Base-by-base conservation (phyloP, 2,888 invertebrate species). In the Pedicia rivosa region DNA sequence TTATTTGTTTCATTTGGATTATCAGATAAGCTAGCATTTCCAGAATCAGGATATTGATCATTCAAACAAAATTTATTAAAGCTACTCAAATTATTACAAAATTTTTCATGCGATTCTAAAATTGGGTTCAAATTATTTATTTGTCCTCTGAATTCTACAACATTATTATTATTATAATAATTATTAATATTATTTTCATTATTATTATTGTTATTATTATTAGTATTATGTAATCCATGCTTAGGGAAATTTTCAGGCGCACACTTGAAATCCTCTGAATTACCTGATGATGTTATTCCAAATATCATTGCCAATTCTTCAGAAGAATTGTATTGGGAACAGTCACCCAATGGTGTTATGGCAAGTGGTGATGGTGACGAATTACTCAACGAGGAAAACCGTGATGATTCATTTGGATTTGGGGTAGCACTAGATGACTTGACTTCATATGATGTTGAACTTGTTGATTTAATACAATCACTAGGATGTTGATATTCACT, bases 251-350 rank as follows among this genome's bases (percentile, higher is more conserved):
- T n/a, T n/a, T n/a, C n/a, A n/a, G n/a, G n/a, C 20, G n/a, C 8
- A 24, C 24, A 24, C 24, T 24, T n/a, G 24, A 7, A 10, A 10
- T 20, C 33, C 20, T 22, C 3, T 25, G 16, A 35, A 42, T 47
- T 46, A 44, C 47, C 46, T 48, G 50, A 40, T 38, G 48, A 31
- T 26, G 32, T 31, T 27, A 60, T 56, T 49, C 72, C 70, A 51
- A 73, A 73, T 48, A 73, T 73, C 47, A 70, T 71, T 17, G 73
- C 72, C 46, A 73, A 57, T 51, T 73, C 73, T 50, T 73, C 73
- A 34, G 72, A 70, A 9, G 73, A 73, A 53, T 73, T 73, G 50
- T 73, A 73, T 52, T 72, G 72, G 39, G 71, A 70, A 54, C 40
- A 44, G 36, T 43, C 53, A 19, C 47, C 50, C 40, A 54, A 48